A percentile compares a stretch with the other conserved stretches of the same genome.
Evolutionary conservation across 2,797 vertebrate genomes (phyloP).

Genomic region (Phoxinus dragarum): DNA sequence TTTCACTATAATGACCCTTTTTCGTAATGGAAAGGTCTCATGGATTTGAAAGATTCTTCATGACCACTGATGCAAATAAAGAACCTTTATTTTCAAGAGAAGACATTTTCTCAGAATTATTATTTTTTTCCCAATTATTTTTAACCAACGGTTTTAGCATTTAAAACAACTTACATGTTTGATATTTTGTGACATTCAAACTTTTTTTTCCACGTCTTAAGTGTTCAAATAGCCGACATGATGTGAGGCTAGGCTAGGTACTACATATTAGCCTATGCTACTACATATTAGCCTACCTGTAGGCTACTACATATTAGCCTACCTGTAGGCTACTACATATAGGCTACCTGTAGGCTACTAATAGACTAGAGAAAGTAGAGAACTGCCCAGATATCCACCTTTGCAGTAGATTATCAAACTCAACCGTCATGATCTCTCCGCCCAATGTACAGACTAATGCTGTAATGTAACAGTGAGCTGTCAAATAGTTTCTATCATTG

Average conservation of each 20-base stretch:
- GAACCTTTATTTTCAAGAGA: too few species aligned
- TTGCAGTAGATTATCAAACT: not conserved
- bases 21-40: not conserved
- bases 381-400: constrained; percentile 4
- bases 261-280: too few species aligned
- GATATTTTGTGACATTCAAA: not conserved
- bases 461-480: not conserved
- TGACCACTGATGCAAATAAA: too few species aligned
- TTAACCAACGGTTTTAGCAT: not conserved
- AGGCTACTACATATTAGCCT: not conserved
- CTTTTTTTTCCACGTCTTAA: not conserved
- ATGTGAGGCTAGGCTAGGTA: not conserved
- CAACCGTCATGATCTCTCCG: not conserved
- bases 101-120: not conserved
- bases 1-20: too few species aligned
- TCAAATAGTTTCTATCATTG: not conserved
- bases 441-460: not conserved
- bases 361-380: not conserved
- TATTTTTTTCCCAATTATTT: too few species aligned
- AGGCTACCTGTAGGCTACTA: not conserved
- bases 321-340: not conserved
- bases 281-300: too few species aligned
- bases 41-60: not conserved
- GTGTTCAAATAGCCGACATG: not conserved
- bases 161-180: not conserved